Evolutionary conservation across 2,797 vertebrate species (phyloP).

Genomic region (Muscicapa comitata): DNA sequence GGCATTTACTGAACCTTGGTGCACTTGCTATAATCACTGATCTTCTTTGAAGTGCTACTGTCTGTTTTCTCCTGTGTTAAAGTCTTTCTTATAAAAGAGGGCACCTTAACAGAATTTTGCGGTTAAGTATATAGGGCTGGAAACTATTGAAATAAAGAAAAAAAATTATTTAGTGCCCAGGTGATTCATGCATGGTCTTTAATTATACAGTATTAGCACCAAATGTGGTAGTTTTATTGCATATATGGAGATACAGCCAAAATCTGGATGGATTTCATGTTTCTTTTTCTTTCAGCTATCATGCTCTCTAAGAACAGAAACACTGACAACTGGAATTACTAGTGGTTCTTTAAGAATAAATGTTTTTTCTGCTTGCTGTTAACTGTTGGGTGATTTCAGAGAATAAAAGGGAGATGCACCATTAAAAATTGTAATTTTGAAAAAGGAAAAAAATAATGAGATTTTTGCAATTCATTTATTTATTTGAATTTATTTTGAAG

Average conservation of each 20-base stretch:
- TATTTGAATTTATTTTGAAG: not conserved
- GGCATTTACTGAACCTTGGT: constrained; percentile 33
- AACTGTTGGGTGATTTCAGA: not conserved
- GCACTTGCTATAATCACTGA: constrained; percentile 16
- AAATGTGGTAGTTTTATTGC: not conserved
- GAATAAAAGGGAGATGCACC: not conserved
- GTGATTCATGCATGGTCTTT: not conserved
- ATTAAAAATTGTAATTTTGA: not conserved
- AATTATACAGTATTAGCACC: not conserved
- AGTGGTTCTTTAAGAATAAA: not conserved
- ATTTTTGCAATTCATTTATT: not conserved
- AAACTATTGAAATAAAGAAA: not conserved
- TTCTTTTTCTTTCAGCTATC: not conserved
- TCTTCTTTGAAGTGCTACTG: not conserved
- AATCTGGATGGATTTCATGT: not conserved
- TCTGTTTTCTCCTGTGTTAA: not conserved
- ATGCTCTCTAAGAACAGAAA: not conserved
- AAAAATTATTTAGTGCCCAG: not conserved
- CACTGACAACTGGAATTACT: not conserved
- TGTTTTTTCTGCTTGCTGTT: not conserved
- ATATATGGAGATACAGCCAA: not conserved
- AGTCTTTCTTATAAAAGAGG: not conserved
- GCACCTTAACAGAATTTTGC: not conserved
- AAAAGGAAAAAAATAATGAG: not conserved
- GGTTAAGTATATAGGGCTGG: not conserved